Evolutionary conservation across 1,140 invertebrate species (phyloP), one percentile per base, ranked within the genome.

Genomic region (Limonius californicus): DNA sequence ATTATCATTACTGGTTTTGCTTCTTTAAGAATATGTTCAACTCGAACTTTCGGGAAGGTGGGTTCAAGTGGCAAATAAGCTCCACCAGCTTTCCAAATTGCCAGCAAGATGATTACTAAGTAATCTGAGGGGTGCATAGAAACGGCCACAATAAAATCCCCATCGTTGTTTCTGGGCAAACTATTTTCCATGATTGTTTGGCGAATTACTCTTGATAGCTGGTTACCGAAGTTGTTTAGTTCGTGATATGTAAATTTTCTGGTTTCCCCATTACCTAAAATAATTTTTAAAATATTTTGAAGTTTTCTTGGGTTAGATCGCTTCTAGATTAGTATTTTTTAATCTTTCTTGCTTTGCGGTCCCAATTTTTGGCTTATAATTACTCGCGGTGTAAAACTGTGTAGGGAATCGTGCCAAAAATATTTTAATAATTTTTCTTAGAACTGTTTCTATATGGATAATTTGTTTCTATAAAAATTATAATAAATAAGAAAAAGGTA

Each of bases 1-100:
- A 93, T 77, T 0, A 91, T 80, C 19, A 91, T 72, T 0, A 84
- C 77, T 0, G 91, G 91, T 63, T 86, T 80, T 0, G 90, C 81
- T 71, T 94, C 91, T 19, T 82, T 77, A 7, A 93, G 74, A 57
- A 94, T 92, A 70, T 92, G 89, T 19, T 85, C 81, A 6, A 93
- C 82, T 62, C 92, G 82, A 15, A 84, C 82, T 12, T 81, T 81
- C 0, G 91, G 90, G 68, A 92, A 91, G 50, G 82, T 84, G 0
- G 85, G 82, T 72, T 94, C 91, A 57, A 94, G 78, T 0, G 92
- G 91, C 27, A 95, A 75, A 75, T 94, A 95, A 0, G 90, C 87
- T 43, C 87, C 88, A 0, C 91, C 91, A 0, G 86, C 79, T 80
- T 94, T 95, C 82, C 89, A 85, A 43, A 90, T 86, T 9, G 88